Evolutionary conservation across 2,113 vertebrate genomes (phyloP), one percentile per base, ranked within the genome.

Genomic region (Petrocephalus microphthalmus): DNA sequence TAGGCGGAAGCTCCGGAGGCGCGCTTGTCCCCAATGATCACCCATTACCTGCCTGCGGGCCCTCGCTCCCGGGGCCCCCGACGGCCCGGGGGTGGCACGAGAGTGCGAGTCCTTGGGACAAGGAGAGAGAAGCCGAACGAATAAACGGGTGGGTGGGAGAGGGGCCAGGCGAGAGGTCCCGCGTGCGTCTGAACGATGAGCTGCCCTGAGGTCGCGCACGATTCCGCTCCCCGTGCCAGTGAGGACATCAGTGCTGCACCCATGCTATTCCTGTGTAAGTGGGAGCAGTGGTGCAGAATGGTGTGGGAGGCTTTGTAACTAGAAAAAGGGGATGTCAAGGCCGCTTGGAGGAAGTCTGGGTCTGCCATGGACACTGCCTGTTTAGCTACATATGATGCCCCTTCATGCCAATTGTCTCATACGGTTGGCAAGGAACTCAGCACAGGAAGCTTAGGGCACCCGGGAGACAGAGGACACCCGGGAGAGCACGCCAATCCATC

Each of bases 11-110:
- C 29, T 92, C 90, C 25, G 71, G 89, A 90, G 91, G 91, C 90
- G 92, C 90, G 91, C 94, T 93, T 93, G 92, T 93, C 93, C 94
- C 93, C 94, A 94, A 96, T 95, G 93, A 94, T 93, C 84, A 91
- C 91, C 98, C 93, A 96, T 95, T 95, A 94, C 95, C 29, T 78
- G 81, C 81, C 37, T 49, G 81, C 42, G 94, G 90, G 93, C 92
- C 92, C 15, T 54, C 45, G 5, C 45, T 47, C 45, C 45, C 7
- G 94, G 90, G 92, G n/a, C 92, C 92, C 33, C 33, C 37, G 71
- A 42, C 15, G 33, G 71, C 71, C 71, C 15, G 33, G 33, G 1
- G 1, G 71, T 7, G 71, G 71, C 7, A 13, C 1, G 37, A 42
- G 33, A 78, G 29, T 29, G 33, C 71, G 71, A 78, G 71, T 78